Percentiles rank a stretch among this genome's conserved stretches.
Conservation (phyloP, 2,888 invertebrate species). For the Oscheius myriophilus region DNA sequence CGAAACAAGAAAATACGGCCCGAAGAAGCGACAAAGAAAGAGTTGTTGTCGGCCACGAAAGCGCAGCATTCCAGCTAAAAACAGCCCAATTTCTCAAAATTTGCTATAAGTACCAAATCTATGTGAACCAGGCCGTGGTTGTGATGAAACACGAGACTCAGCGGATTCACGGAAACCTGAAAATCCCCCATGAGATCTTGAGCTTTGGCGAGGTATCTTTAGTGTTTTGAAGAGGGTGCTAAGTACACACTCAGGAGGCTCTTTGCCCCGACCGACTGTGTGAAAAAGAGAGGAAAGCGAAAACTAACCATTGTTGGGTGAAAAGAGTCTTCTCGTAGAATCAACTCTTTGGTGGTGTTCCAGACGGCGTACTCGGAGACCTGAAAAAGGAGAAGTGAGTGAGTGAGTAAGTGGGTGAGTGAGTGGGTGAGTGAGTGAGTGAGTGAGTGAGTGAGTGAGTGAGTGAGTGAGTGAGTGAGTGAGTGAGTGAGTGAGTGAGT, state of each 20-base stretch:
- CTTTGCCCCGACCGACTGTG: no score
- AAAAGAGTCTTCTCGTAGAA: no score
- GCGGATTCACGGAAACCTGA: constrained; percentile 52
- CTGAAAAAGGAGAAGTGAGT: background rate
- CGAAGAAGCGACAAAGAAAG: constrained; percentile 20
- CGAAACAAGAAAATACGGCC: constrained; percentile 23
- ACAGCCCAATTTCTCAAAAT: background rate
- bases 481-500: no score
- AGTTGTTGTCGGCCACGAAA: background rate
- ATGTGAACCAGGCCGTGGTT: constrained; percentile 47
- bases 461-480: no score
- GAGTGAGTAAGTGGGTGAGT: no score
- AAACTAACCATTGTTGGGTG: no score
- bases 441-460: no score
- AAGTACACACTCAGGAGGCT: no score
- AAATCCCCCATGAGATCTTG: constrained; percentile 14
- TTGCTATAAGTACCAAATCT: constrained; percentile 41
- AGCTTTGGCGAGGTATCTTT: no score
- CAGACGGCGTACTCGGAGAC: constrained; percentile 22
- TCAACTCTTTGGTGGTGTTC: background rate
- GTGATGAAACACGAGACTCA: constrained; percentile 55
- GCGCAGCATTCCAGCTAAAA: constrained; percentile 23
- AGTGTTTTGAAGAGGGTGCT: no score
- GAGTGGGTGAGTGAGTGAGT: no score
- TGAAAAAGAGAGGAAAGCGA: no score